A percentile compares a stretch with the other conserved stretches of the same genome.
phyloP scores from a whole-genome alignment of 1,140 invertebrate genomes.

The Patella vulgata region DNA sequence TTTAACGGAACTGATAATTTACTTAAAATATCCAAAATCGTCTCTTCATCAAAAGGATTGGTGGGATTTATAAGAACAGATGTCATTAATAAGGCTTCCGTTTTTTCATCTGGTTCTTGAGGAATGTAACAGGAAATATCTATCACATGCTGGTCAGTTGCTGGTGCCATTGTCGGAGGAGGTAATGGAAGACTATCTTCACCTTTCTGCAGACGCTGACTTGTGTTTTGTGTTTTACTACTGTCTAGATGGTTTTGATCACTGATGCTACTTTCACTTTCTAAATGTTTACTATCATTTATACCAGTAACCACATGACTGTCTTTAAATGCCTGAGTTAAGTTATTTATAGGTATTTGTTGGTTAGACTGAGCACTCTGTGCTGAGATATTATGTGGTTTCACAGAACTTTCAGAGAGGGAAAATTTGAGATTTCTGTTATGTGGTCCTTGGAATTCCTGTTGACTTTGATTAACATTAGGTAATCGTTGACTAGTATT shows the following conservation, averaged over 20 bases:
- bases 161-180: slow-evolving; percentile 3
- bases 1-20: slow-evolving; percentile 44
- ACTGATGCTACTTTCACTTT: too few species aligned
- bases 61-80: slow-evolving; percentile 53
- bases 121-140: slow-evolving; percentile 52
- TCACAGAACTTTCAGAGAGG: too few species aligned
- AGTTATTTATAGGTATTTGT: too few species aligned
- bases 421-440: too few species aligned
- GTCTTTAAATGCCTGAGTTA: too few species aligned
- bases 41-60: slow-evolving; percentile 61
- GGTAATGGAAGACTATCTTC: slow-evolving; percentile 6
- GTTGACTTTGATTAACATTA: too few species aligned
- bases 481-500: not conserved
- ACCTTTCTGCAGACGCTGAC: slow-evolving; percentile 14
- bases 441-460: too few species aligned
- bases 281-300: too few species aligned
- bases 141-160: slow-evolving; percentile 42
- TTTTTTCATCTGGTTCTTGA: slow-evolving; percentile 40
- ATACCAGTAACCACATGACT: too few species aligned
- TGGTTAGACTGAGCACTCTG: too few species aligned
- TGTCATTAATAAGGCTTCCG: slow-evolving; percentile 38
- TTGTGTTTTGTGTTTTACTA: slow-evolving; percentile 5
- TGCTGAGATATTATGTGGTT: too few species aligned
- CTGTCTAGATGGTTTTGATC: not conserved
- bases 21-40: slow-evolving; percentile 47